Conservation (phyloP, 2,797 vertebrate species). For the Picus viridis region DNA sequence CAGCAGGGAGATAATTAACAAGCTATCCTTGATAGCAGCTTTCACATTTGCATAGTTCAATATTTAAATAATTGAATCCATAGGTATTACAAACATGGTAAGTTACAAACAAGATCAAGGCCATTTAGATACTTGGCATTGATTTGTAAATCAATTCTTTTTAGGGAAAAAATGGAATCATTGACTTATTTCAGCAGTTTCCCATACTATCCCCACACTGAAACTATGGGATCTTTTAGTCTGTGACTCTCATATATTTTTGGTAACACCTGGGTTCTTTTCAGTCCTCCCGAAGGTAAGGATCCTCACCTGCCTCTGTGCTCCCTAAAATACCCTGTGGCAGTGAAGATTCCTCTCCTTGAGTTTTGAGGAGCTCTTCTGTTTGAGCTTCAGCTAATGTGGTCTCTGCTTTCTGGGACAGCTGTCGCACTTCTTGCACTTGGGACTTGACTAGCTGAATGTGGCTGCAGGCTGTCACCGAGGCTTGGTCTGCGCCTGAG, state of each 20-base stretch:
- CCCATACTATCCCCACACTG: background rate
- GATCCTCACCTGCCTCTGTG: slow-evolving; percentile 76
- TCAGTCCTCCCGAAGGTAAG: slow-evolving; percentile 95
- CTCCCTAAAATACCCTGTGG: background rate
- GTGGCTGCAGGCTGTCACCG: slow-evolving; percentile 82
- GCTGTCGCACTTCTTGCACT: slow-evolving; percentile 85
- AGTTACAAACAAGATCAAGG: background rate
- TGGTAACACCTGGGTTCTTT: background rate
- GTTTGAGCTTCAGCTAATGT: slow-evolving; percentile 89
- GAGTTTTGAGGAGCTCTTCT: slow-evolving; percentile 86
- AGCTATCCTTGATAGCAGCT: background rate
- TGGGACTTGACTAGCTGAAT: slow-evolving; percentile 87
- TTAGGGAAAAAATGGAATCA: background rate
- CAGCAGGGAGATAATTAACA: background rate
- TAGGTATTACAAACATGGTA: slow-evolving; percentile 5
- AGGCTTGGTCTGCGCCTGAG: slow-evolving; percentile 91
- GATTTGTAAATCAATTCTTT: background rate
- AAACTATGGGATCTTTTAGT: background rate
- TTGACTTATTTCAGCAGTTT: slow-evolving; percentile 1
- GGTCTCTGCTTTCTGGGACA: slow-evolving; percentile 86
- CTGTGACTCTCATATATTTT: background rate
- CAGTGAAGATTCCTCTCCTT: slow-evolving; percentile 3
- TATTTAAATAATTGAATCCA: slow-evolving; percentile 33
- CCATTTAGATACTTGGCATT: background rate
- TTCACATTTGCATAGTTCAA: slow-evolving; percentile 64